Evolutionary conservation across 35 echinoderm and acorn worm genomes (phyloP), one percentile per base, ranked within the genome.

Genomic region (Chiridota heheva): DNA sequence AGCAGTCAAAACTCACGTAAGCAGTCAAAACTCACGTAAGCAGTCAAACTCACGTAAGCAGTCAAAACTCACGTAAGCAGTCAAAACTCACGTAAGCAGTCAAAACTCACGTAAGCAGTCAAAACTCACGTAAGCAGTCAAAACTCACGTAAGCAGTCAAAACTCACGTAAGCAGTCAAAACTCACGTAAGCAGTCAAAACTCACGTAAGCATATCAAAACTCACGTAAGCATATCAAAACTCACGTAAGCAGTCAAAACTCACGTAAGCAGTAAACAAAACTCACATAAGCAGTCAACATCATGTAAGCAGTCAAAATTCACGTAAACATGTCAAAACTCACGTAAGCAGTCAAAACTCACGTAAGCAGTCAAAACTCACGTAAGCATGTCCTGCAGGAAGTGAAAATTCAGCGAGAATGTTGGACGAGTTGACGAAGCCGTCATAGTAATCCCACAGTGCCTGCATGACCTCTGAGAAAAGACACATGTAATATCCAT

Each of bases 371-470:
- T 20, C 0, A 24, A 5, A 40, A 64, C 71, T 78, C 71, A 90
- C 88, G 17, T 84, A 86, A 2, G 81, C 81, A 44, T 90, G 88
- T 58, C 73, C 88, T 36, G 88, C 70, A 12, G 81, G 53, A 2
- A 85, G 4, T 30, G 16, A 46, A 58, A 86, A 90, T 32, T 77
- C 53, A 36, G 43, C 63, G 15, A 63, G 65, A 40, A 73, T 82
- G 36, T 90, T 70, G 25, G 51, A 2, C 1, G 72, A 15, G 40
- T 48, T 2, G 43, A 78, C 57, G 65, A 77, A 89, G 26, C 60
- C n/a, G 2, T 36, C 16, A 26, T 78, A 78, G 81, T 90, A 92
- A 18, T 86, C 68, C 48, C 82, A 51, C 2, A 71, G 40, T 25
- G 48, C 60, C 26, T 56, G 26, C 46, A 80, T 78, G 4, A 92